Evolutionary conservation across 2,888 invertebrate genomes (phyloP), one percentile per base, ranked within the genome.

Genomic region (Julus scandinavius): DNA sequence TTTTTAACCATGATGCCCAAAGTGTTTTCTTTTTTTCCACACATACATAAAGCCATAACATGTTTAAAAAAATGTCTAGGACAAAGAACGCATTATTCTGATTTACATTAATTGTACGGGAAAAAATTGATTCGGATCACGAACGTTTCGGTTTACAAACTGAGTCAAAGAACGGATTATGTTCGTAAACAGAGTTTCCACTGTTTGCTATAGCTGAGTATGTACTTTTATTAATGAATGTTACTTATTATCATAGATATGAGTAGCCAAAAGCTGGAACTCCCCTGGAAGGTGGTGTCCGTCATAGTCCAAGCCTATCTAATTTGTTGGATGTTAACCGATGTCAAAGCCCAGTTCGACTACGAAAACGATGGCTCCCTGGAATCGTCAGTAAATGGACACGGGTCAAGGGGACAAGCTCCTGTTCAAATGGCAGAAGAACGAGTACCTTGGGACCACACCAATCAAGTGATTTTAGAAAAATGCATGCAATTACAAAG

Each of bases 401-500:
- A 87, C 17, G 54, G 63, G n/a, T 54, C 50, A 58, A 20, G 58
- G 54, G 54, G 58, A 29, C 50, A 58, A 11, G 11, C 54, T n/a
- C 38, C 87, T 49, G 85, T 41, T 40, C 87, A 87, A 58, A 17
- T 49, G 38, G 15, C 88, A 11, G 58, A 88, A 38, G 84, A 41
- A 11, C 49, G 50, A 85, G 20, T n/a, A 41, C 88, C 45, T 15
- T 88, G 88, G 88, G 88, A 88, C 40, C 84, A 29, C 63, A 84
- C 63, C 40, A 88, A 88, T 41, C 88, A 85, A 85, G 40, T 85
- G 40, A 50, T 88, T 29, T 72, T 88, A 45, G 88, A 88, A 63
- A 88, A 88, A 45, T 88, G 88, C 40, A 50, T 88, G 41, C 88
- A 88, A 58, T 13, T 88, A 4, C 88, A 88, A 58, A 38, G 50